phyloP scores from a whole-genome alignment of 1,140 invertebrate genomes.

The Planococcus citri region DNA sequence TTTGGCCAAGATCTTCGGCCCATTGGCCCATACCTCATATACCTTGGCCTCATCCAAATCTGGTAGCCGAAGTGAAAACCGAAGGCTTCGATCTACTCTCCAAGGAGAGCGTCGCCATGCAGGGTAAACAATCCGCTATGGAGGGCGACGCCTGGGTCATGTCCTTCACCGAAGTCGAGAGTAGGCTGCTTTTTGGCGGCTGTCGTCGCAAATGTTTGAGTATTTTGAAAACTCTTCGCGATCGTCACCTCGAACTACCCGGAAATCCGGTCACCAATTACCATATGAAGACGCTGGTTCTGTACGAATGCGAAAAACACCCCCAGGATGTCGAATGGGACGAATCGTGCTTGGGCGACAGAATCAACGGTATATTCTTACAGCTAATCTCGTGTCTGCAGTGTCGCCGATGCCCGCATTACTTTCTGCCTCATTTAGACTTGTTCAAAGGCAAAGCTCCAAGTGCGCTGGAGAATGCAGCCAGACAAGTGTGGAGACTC shows the following conservation, averaged over 20 bases:
- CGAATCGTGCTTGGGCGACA: conserved; percentile 79
- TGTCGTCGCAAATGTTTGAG: conserved; percentile 79
- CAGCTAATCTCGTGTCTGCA: conserved; percentile 95
- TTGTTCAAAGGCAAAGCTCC: conserved; percentile 90
- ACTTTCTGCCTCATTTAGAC: conserved; percentile 84
- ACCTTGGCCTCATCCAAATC: conserved; percentile 85
- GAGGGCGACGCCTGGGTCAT: conserved; percentile 97
- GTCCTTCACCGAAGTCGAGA: conserved; percentile 87
- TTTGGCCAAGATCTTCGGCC: conserved; percentile 88
- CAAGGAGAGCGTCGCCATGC: conserved; percentile 73
- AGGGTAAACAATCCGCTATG: conserved; percentile 89
- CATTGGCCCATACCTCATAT: conserved; percentile 89
- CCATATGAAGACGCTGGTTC: conserved; percentile 85
- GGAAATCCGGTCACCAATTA: conserved; percentile 88
- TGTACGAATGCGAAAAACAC: conserved; percentile 98
- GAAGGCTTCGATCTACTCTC: conserved; percentile 94
- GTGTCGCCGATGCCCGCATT: conserved; percentile 89
- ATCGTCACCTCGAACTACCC: conserved; percentile 83
- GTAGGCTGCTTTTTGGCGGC: conserved; percentile 75
- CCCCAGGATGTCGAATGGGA: conserved; percentile 92
- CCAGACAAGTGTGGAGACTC: conserved; percentile 92
- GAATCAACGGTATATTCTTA: conserved; percentile 91
- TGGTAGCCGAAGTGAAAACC: conserved; percentile 90
- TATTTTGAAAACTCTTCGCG: conserved; percentile 85
- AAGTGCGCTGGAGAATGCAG: conserved; percentile 83